These are phyloP conservation scores for Griposia aprilina DNA, from an alignment of 2,888 invertebrate genomes.

Conservation along the genomic window DNA sequence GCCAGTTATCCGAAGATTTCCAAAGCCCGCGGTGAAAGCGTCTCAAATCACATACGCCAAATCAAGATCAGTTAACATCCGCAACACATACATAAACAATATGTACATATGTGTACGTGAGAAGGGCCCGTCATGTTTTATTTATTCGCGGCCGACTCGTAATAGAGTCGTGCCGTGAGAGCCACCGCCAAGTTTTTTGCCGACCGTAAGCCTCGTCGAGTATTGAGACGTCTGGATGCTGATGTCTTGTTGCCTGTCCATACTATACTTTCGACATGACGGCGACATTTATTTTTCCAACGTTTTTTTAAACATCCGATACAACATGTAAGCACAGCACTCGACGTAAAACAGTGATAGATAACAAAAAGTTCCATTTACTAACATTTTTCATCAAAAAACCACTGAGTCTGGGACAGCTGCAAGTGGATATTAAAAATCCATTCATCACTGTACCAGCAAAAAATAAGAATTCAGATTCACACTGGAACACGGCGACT, in stretches of 20 bases:
- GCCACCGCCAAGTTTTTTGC: constrained; percentile 88
- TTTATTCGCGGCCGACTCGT: constrained; percentile 89
- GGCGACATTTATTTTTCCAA: constrained; percentile 84
- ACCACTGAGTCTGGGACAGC: constrained; percentile 78
- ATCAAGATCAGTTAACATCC: constrained; percentile 88
- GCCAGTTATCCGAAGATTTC: constrained; percentile 68
- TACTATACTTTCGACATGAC: constrained; percentile 86
- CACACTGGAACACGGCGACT: constrained; percentile 86
- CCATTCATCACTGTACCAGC: constrained; percentile 85
- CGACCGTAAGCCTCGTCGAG: constrained; percentile 81
- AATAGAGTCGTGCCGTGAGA: constrained; percentile 90
- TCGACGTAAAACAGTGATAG: constrained; percentile 66
- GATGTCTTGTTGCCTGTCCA: constrained; percentile 89
- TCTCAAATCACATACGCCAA: constrained; percentile 86
- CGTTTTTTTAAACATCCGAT: constrained; percentile 75
- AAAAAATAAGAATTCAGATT: constrained; percentile 89
- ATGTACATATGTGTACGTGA: constrained; percentile 85
- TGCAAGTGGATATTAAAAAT: constrained; percentile 88
- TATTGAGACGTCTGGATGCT: constrained; percentile 90
- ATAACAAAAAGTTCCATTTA: constrained; percentile 68
- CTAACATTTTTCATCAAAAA: constrained; percentile 80
- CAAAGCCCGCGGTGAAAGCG: constrained; percentile 79
- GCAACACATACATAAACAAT: constrained; percentile 81
- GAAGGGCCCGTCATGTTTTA: constrained; percentile 90
- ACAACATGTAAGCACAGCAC: constrained; percentile 52